phyloP scores from a whole-genome alignment of 2,888 invertebrate genomes.

The Tyria jacobaeae region DNA sequence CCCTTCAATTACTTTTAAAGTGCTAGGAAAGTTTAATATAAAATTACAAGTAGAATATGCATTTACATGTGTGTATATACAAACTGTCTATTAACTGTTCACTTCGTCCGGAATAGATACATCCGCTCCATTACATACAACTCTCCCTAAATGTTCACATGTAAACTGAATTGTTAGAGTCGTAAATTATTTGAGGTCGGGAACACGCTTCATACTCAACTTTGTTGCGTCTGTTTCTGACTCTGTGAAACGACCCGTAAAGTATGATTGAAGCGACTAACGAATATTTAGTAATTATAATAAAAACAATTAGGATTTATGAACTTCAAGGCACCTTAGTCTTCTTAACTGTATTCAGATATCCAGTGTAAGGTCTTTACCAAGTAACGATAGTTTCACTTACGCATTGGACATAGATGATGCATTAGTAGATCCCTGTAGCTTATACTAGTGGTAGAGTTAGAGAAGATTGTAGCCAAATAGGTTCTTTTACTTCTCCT shows the following conservation, averaged over 20 bases:
- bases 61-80: constrained; percentile 61
- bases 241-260: constrained; percentile 64
- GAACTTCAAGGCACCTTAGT: constrained; percentile 19
- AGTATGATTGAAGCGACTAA: constrained; percentile 65
- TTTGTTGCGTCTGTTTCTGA: constrained; percentile 71
- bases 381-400: not conserved
- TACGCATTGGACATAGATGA: not conserved
- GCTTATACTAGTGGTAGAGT: constrained; percentile 9
- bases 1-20: constrained; percentile 60
- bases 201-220: constrained; percentile 67
- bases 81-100: constrained; percentile 59
- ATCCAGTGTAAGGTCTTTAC: not conserved
- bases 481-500: constrained; percentile 8
- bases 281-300: constrained; percentile 51
- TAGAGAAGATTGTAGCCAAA: not conserved
- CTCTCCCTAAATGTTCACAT: constrained; percentile 64
- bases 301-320: constrained; percentile 30
- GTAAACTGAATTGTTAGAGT: constrained; percentile 74
- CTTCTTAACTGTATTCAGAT: not conserved
- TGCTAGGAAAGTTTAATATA: constrained; percentile 64
- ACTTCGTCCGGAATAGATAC: constrained; percentile 76
- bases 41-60: constrained; percentile 68
- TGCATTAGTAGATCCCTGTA: constrained; percentile 16
- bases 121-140: constrained; percentile 65
- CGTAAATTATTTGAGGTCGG: constrained; percentile 79